Base-by-base conservation (phyloP, 2,113 vertebrate species). In the Oreotrochilus melanogaster region DNA sequence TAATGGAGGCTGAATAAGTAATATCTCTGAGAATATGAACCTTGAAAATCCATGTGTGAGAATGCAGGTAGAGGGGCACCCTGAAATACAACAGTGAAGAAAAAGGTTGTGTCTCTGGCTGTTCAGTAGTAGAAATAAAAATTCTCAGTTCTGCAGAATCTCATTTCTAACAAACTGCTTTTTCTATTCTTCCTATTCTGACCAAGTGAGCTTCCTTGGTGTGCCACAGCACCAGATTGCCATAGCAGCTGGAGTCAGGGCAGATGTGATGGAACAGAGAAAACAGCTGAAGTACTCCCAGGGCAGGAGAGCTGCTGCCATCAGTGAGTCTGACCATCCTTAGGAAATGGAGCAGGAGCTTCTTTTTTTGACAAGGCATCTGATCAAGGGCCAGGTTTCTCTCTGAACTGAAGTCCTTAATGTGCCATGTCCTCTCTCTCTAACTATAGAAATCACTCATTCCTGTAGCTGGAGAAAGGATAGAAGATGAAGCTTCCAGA, bases 401-500 rank as follows among this genome's bases (percentile, higher is more conserved):
- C 42, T 28, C 14, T 0, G 0, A 7, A 1, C 50, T 73, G 25
- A 33, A 65, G 56, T 43, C 22, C 42, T 14, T 72, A 11, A 53
- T 14, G 60, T 30, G 56, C 25, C 6, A 2, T 10, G 3, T 57
- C 48, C 28, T 79, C 35, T 67, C 18, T 42, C 45, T 76, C 4
- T 65, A 65, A 69, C 45, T 65, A 35, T 21, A 48, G 48, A 48
- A 48, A 23, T 23, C 48, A 48, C 22, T 23, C 6, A 39, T 51
- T 53, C 53, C 22, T 84, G 7, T 25, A 64, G n/a, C 5, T 51
- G 15, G 16, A 31, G 14, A 51, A 50, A 54, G 57, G 23, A 69
- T 76, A 89, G 39, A 80, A 54, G 27, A n/a, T 73, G 64, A 61
- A 69, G 42, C 12, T 83, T 84, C 69, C 56, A 86, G 64, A 89